phyloP scores from a whole-genome alignment of 1,140 invertebrate genomes.

The Brachionus plicatilis region DNA sequence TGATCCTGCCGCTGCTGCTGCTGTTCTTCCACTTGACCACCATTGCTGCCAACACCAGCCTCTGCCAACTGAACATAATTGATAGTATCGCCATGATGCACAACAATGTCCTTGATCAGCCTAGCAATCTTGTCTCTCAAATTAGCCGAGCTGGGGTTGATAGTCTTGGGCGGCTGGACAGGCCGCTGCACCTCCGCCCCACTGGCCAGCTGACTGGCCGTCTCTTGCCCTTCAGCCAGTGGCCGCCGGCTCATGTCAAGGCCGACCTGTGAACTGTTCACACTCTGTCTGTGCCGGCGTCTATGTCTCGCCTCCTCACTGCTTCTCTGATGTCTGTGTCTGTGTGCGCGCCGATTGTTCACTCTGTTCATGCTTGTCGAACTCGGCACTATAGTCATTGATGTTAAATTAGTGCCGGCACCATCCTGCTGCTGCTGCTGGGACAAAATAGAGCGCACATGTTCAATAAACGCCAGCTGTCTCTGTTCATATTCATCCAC shows the following conservation, averaged over 20 bases:
- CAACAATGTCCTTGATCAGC: slow-evolving; percentile 37
- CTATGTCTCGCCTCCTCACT: not conserved
- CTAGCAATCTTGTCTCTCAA: slow-evolving; percentile 1
- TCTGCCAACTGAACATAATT: slow-evolving; percentile 35
- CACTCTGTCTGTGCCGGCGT: not conserved
- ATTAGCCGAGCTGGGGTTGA: not conserved
- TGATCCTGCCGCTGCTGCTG: not conserved
- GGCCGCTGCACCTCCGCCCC: not conserved
- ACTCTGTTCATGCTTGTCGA: not conserved
- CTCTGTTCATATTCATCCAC: slow-evolving; percentile 48
- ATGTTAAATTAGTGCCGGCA: not conserved
- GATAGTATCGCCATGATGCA: slow-evolving; percentile 35
- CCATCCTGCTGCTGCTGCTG: not conserved
- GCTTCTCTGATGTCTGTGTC: not conserved
- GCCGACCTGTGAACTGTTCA: not conserved
- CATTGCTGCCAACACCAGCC: not conserved
- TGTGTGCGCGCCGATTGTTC: not conserved
- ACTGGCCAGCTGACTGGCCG: not conserved
- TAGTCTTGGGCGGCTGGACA: not conserved
- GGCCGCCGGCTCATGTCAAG: not conserved
- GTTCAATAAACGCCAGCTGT: slow-evolving; percentile 21
- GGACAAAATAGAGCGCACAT: slow-evolving; percentile 11
- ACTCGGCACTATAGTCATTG: not conserved
- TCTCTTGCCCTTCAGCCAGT: not conserved
- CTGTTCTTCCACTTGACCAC: not conserved